phyloP scores from a whole-genome alignment of 2,113 vertebrate genomes.

The Erpornis zantholeuca region DNA sequence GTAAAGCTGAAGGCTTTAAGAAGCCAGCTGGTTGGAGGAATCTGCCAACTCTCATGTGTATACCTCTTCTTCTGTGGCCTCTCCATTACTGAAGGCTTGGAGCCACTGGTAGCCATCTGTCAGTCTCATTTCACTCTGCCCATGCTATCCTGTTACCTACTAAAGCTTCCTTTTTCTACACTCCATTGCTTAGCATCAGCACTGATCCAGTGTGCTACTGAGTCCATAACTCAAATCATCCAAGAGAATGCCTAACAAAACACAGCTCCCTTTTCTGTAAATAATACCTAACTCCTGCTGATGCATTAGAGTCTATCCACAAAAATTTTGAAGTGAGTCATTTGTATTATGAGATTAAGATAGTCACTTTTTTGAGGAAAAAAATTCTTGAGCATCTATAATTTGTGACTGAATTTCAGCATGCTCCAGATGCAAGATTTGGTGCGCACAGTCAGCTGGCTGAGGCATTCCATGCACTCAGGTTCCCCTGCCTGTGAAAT shows the following conservation, averaged over 20 bases:
- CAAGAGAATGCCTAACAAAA: neutral
- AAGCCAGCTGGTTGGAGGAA: neutral
- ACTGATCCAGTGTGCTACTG: neutral
- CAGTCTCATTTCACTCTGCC: neutral
- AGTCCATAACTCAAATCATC: neutral
- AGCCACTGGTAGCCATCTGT: neutral
- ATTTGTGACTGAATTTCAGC: neutral
- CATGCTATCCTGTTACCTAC: neutral
- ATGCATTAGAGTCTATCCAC: neutral
- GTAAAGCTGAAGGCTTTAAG: neutral
- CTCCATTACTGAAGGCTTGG: neutral
- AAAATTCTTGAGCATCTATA: neutral
- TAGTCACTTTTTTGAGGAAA: neutral
- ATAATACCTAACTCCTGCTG: neutral
- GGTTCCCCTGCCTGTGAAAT: neutral
- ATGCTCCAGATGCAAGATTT: neutral
- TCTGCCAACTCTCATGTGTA: neutral
- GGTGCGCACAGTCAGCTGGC: neutral
- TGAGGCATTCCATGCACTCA: rapidly evolving
- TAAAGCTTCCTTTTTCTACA: neutral
- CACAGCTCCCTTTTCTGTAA: neutral
- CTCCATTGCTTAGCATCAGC: neutral
- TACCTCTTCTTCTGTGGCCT: neutral
- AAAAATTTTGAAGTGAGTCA: neutral
- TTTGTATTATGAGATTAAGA: neutral